These are phyloP conservation scores for Conus betulinus DNA, from an alignment of 1,140 invertebrate species.

Conservation along the genomic window DNA sequence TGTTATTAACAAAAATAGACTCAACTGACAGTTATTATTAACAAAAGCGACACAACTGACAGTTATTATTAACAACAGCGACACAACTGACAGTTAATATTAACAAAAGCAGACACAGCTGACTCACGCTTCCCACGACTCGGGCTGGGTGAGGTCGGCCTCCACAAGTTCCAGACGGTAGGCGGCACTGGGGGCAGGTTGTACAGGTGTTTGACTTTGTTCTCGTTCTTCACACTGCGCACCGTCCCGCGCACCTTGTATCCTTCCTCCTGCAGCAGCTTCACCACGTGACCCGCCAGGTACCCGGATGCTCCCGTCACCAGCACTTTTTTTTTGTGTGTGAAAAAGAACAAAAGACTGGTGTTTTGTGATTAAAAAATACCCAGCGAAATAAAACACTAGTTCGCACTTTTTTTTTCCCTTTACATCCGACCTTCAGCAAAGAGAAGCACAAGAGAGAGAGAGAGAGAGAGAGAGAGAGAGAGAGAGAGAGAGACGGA, in stretches of 20 bases:
- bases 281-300: constrained; percentile 79
- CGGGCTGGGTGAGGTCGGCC: constrained; percentile 70
- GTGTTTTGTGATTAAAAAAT: too few species aligned
- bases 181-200: constrained; percentile 74
- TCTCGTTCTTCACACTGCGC: constrained; percentile 75
- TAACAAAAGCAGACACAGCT: not conserved
- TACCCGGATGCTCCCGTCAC: constrained; percentile 81
- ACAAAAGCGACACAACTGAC: too few species aligned
- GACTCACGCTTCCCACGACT: constrained; percentile 67
- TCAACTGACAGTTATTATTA: too few species aligned
- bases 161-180: constrained; percentile 76
- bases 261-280: constrained; percentile 77
- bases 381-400: too few species aligned
- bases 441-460: too few species aligned
- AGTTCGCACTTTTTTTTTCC: too few species aligned
- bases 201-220: constrained; percentile 74
- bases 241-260: constrained; percentile 79
- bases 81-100: too few species aligned
- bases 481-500: too few species aligned
- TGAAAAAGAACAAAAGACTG: not conserved
- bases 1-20: too few species aligned
- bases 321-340: constrained; percentile 68
- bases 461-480: too few species aligned
- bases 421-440: too few species aligned
- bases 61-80: too few species aligned